phyloP scores from a whole-genome alignment of 2,113 vertebrate species.

The Gila orcuttii region DNA sequence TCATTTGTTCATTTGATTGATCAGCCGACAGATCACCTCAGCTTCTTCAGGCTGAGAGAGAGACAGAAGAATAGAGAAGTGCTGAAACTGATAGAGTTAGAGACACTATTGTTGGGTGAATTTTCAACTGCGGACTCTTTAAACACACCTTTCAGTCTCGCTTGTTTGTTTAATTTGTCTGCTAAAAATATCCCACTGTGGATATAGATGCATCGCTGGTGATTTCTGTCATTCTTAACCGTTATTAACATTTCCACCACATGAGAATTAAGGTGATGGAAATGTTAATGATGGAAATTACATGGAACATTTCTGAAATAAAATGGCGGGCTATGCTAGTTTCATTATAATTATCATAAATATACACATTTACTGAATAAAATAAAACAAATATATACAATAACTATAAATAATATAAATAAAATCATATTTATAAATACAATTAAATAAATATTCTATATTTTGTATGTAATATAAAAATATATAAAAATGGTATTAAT shows the following conservation, averaged over 20 bases:
- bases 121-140: background rate
- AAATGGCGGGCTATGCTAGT: no score
- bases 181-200: background rate
- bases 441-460: no score
- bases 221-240: background rate
- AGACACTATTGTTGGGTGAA: background rate
- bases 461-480: no score
- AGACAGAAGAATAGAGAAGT: background rate
- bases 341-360: no score
- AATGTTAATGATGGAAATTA: background rate
- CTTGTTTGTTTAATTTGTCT: background rate
- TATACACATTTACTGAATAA: no score
- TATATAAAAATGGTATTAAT: no score
- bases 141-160: background rate
- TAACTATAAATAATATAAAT: no score
- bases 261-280: background rate
- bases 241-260: background rate
- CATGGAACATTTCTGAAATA: no score
- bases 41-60: background rate
- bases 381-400: no score
- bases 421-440: no score
- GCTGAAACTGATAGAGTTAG: background rate
- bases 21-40: constrained; percentile 1
- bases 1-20: constrained; percentile 45
- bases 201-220: background rate